Evolutionary conservation across 2,113 vertebrate species (phyloP), one percentile per base, ranked within the genome.

Genomic region (Prunella fulvescens): DNA sequence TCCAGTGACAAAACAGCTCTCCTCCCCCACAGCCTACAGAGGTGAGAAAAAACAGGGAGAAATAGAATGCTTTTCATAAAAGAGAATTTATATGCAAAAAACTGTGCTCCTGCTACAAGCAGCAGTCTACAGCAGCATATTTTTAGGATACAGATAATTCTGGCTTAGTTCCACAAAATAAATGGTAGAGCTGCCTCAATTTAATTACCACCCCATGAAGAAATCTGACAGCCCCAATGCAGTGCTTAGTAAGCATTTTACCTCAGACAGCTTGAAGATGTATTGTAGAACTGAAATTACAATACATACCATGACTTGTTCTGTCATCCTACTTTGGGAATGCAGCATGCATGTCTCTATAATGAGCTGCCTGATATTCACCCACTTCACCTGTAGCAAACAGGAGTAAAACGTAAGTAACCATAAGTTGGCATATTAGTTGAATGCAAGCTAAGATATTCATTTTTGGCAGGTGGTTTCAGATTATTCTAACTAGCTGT

Each of bases 231-330:
- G 96, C 67, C 56, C 70, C 85, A 93, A 33, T 78, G 72, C 78
- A 96, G 58, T 96, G 96, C 97, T 98, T 97, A 97, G 94, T 97
- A 98, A 98, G 97, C 96, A 86, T 97, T 98, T 97, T 97, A 95
- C 81, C 42, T 81, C 86, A 97, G 96, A 96, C 91, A 97, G 95
- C 84, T 95, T 93, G 86, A 96, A 97, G 96, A 97, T 83, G 81
- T 80, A 95, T 79, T 82, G 88, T 84, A 95, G 77, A 81, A 76
- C 78, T 94, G 93, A 97, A 97, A 97, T 97, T 96, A 96, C 86
- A 96, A 93, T 96, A 97, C 80, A 2, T 92, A 95, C 92, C 95
- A 88, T 88, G 95, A 97, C 96, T 97, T 91, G 76, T 96, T 96
- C 96, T 97, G 96, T 96, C 97, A 97, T 96, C 94, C 71, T 81